phyloP scores from a whole-genome alignment of 2,888 invertebrate genomes.

The Aporophyla nigra region DNA sequence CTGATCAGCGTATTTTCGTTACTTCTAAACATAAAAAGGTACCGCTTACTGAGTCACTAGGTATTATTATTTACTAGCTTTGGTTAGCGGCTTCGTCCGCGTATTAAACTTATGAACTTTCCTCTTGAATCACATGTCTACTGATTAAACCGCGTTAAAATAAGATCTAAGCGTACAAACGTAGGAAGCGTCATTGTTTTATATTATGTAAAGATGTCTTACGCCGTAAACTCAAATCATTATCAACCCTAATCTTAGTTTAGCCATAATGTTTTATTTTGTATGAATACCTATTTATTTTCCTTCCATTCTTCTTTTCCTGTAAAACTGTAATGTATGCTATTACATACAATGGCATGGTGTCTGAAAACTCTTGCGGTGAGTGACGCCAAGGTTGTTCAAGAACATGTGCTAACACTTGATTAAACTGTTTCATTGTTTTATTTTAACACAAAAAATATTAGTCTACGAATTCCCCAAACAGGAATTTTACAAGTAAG shows the following conservation, averaged over 20 bases:
- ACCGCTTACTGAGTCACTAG: too few relatives aligned
- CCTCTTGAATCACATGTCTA: too few relatives aligned
- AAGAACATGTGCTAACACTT: slow-evolving; percentile 4
- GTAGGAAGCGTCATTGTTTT: too few relatives aligned
- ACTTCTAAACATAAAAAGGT: background rate
- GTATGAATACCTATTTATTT: slow-evolving; percentile 4
- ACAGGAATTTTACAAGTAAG: background rate
- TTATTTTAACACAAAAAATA: background rate
- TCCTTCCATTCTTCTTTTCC: background rate
- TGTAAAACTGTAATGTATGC: slow-evolving; percentile 8
- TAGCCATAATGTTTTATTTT: background rate
- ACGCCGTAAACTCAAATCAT: background rate
- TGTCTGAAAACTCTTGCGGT: slow-evolving; percentile 9
- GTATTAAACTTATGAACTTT: too few relatives aligned
- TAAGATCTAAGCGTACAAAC: too few relatives aligned
- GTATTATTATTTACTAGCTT: too few relatives aligned
- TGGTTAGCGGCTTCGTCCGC: too few relatives aligned
- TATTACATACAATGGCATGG: slow-evolving; percentile 30
- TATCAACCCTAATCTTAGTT: background rate
- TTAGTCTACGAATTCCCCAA: background rate
- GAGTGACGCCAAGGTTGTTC: slow-evolving; percentile 24
- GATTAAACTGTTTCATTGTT: background rate
- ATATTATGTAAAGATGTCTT: too few relatives aligned
- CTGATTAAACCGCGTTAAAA: too few relatives aligned
- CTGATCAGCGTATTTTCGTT: background rate